Evolutionary conservation across 2,888 invertebrate genomes (phyloP), one percentile per base, ranked within the genome.

Genomic region (Hydraecia micacea): DNA sequence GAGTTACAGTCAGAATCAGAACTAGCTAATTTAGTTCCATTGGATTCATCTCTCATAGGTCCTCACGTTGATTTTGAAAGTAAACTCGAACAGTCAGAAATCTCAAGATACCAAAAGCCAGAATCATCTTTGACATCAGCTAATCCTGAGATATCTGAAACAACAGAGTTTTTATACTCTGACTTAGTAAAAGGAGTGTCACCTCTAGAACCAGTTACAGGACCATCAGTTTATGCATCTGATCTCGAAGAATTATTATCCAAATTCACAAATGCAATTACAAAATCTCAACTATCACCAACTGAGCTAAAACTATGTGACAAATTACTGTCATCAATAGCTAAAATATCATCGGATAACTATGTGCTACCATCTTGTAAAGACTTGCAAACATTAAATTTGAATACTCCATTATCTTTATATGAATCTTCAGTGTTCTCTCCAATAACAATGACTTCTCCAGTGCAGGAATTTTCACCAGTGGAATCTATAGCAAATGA

Each of bases 261-360:
- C n/a, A 81, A 81, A 58, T 49, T 80, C 15, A 42, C 39, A 1
- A 60, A 79, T 32, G 18, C 69, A 65, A 42, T n/a, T 1, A 42
- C 65, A 18, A 80, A 77, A 36, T 60, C 65, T 7, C 65, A 68
- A 15, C 21, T 36, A 15, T 42, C 32, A 25, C 13, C n/a, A 52
- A 11, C 18, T 15, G 49, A 69, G 5, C 36, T 36, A 1, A 55
- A 68, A 39, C 52, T 36, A 0, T 46, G 60, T 66, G 39, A 65
- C 1, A 60, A 79, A 11, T 36, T 36, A 46, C 7, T 66, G 1
- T 52, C 81, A 15, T 73, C 79, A 13, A 32, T 25, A 42, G 11
- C 21, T 49, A n/a, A 66, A 60, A 66, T 25, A 39, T 42, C 49
- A 60, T n/a, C 52, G 28, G n/a, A 39, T 25, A 49, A 66, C 42